These are phyloP conservation scores for Aegotheles bennettii DNA, from an alignment of 2,113 vertebrate species.

Conservation along the genomic window DNA sequence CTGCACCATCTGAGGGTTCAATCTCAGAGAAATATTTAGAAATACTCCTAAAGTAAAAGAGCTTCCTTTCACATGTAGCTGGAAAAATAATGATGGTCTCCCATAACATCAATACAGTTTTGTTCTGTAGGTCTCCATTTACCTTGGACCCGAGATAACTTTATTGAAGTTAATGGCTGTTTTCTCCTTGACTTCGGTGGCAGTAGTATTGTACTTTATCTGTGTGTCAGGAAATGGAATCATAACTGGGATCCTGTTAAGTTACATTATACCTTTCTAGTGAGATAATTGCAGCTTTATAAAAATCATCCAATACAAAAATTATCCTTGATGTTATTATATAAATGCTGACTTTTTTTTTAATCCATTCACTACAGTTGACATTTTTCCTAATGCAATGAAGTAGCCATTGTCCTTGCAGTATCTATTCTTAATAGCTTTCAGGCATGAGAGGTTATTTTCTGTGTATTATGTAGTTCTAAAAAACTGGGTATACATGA, in stretches of 20 bases:
- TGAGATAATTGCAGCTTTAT: constrained; percentile 58
- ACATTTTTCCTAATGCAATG: constrained; percentile 64
- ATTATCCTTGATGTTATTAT: constrained; percentile 54
- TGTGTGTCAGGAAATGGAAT: constrained; percentile 21
- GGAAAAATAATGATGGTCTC: background rate
- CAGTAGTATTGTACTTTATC: constrained; percentile 3
- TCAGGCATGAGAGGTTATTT: constrained; percentile 48
- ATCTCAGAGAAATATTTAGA: background rate
- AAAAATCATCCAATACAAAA: constrained; percentile 55
- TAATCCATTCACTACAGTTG: constrained; percentile 12
- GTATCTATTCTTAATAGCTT: constrained; percentile 54
- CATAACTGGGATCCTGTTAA: constrained; percentile 34
- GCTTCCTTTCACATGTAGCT: background rate
- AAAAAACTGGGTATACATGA: constrained; percentile 32
- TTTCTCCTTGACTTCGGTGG: constrained; percentile 48
- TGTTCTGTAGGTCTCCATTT: constrained; percentile 34
- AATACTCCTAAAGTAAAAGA: background rate
- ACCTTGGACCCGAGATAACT: constrained; percentile 24
- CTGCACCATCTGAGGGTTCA: background rate
- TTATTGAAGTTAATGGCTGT: constrained; percentile 37
- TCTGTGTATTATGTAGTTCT: constrained; percentile 52
- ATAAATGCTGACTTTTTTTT: constrained; percentile 24
- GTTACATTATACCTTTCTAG: constrained; percentile 57
- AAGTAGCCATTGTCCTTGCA: constrained; percentile 48
- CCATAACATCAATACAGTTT: background rate